Base-by-base conservation (phyloP, 2,113 vertebrate species). In the Sterrhoptilus dennistouni region DNA sequence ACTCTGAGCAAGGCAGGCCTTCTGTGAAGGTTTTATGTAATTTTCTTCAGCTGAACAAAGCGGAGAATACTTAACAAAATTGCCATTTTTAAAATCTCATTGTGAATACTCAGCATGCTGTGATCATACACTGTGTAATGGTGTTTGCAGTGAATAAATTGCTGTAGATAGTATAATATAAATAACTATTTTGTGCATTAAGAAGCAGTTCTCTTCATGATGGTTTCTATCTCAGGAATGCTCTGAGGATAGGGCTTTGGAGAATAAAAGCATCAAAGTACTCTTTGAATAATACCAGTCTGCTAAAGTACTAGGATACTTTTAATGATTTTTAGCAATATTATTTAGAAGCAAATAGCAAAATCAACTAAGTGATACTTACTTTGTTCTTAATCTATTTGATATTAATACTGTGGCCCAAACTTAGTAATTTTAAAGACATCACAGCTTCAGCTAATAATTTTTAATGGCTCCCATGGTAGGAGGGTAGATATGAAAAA, bases 101-200 rank as follows among this genome's bases (percentile, higher is more conserved):
- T 96, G 87, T 96, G 81, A 96, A 87, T 95, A 84, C 81, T 93
- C 91, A 95, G 71, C 92, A 87, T 78, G 81, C 86, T 94, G 74
- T 97, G 92, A 91, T 97, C 95, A 87, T 95, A 95, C 94, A 85
- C 75, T 94, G 78, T 95, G 44, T 97, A 96, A 95, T 97, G 97
- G 90, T 96, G 82, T 97, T 97, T 98, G 77, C 71, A 65, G 29
- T 86, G 92, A 93, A 93, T 94, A 95, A 96, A 97, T 96, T 93
- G 90, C 95, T 94, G 90, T 89, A 96, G 91, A 96, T 96, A 85
- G 69, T 95, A 70, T 96, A 97, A 96, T 91, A 97, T 86, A 96
- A 96, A 96, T 92, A 96, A 92, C 89, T 95, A 31, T 40, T 95
- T 95, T 70, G 74, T 93, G 83, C 93, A 93, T 96, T 96, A 95